Evolutionary conservation across 2,888 invertebrate genomes (phyloP).

Genomic region (Calliphora vomitoria): DNA sequence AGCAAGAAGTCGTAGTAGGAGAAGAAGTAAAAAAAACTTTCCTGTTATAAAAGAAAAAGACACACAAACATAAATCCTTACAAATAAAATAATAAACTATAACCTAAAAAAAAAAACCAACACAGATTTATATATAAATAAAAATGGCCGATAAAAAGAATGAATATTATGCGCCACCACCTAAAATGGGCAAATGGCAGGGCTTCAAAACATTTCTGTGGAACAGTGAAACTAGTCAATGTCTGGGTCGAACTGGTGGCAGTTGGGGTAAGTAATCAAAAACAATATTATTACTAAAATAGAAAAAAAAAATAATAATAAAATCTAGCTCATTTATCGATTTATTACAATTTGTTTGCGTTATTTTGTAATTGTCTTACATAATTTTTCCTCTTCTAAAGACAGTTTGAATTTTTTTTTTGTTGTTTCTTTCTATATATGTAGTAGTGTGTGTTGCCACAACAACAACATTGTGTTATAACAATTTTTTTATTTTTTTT

Average conservation of each 20-base stretch:
- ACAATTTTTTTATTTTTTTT: constrained; percentile 22
- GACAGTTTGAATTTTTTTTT: background rate
- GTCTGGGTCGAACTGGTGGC: constrained; percentile 95
- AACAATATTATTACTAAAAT: background rate
- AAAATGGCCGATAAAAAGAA: constrained; percentile 93
- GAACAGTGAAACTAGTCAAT: constrained; percentile 96
- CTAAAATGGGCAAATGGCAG: constrained; percentile 94
- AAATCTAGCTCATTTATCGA: constrained; percentile 46
- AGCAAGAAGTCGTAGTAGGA: constrained; percentile 34
- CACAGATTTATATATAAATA: constrained; percentile 55
- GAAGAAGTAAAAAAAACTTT: constrained; percentile 58
- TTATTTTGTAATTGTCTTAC: constrained; percentile 46
- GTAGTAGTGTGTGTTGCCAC: constrained; percentile 33
- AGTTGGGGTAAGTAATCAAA: constrained; percentile 94
- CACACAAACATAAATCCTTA: constrained; percentile 58
- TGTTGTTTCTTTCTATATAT: background rate
- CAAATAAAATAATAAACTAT: constrained; percentile 59
- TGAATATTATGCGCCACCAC: constrained; percentile 92
- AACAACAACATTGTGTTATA: constrained; percentile 49
- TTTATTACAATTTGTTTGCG: constrained; percentile 26
- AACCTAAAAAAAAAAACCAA: constrained; percentile 66
- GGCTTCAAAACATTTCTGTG: constrained; percentile 93
- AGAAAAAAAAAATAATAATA: too few relatives aligned
- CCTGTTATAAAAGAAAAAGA: constrained; percentile 53
- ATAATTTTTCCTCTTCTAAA: constrained; percentile 29